Percentiles rank a stretch among this genome's conserved stretches.
Evolutionary conservation across 2,797 vertebrate species (phyloP).

Genomic region (Diceros bicornis): DNA sequence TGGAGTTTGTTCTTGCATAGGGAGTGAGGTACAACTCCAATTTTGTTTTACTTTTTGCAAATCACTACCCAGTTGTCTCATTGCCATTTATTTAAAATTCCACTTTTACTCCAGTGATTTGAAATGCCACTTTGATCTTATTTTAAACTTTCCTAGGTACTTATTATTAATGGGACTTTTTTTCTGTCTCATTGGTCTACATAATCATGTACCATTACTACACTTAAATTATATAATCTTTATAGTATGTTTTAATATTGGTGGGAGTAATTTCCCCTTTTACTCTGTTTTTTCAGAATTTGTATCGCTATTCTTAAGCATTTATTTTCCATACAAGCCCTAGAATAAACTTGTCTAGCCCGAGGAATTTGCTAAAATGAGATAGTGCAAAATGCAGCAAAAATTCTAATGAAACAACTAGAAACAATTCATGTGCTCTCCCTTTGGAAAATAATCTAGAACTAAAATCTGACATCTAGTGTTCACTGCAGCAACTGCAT

Average conservation of each 20-base stretch:
- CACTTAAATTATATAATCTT: background rate
- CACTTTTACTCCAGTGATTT: background rate
- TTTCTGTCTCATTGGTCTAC: background rate
- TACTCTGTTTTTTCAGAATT: background rate
- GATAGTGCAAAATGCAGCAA: slow-evolving; percentile 24
- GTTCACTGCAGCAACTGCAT: slow-evolving; percentile 46
- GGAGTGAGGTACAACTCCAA: background rate
- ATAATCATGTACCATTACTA: background rate
- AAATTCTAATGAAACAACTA: background rate
- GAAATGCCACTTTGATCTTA: background rate
- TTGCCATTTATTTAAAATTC: background rate
- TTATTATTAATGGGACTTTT: background rate
- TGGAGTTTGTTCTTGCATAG: background rate
- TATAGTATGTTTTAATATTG: background rate
- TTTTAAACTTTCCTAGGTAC: background rate
- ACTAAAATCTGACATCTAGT: slow-evolving; percentile 74
- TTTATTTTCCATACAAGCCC: background rate
- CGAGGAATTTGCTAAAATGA: background rate
- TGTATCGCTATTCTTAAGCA: background rate
- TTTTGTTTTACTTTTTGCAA: background rate
- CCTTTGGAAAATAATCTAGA: background rate
- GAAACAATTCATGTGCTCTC: background rate
- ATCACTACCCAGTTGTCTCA: background rate
- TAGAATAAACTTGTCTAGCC: background rate
- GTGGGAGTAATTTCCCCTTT: background rate